Base-by-base conservation (phyloP, 2,113 vertebrate species). In the Cryptomyrus ogoouensis region DNA sequence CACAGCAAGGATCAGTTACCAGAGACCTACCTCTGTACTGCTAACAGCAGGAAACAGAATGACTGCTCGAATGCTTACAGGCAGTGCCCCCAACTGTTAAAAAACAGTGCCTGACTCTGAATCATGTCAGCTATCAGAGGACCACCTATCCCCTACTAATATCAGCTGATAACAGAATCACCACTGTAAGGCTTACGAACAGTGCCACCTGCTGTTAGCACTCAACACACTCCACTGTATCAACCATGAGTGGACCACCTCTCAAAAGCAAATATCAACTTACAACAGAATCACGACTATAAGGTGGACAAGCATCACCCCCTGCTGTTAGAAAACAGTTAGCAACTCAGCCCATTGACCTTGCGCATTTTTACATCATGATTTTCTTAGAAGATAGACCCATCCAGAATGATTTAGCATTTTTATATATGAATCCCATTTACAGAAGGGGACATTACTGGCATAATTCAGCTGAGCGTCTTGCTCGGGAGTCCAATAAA, bases 241-340 rank as follows among this genome's bases (percentile, higher is more conserved):
- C 62, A 31, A 19, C 62, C 27, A 70, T 19, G 5, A 80, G 4
- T 39, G 8, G 44, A n/a, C 83, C 8, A 83, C 39, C 35, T 47
- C 42, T 83, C 8, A 42, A 44, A 7, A 24, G 17, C 8, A 47
- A 84, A 84, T 47, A 84, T n/a, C 83, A 46, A 9, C 83, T 84
- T 24, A 46, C 19, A 80, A 47, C 24, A 49, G 42, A 84, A 84
- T 47, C 44, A 5, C 39, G n/a, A 1, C 19, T 84, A 21, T 4
- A 83, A 83, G 5, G 84, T 62, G 83, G 47, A 31, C 8, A 3
- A 5, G 53, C 88, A 85, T 70, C 50, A 39, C 91, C 92, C 39
- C 85, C 91, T 93, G 90, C 85, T 90, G 92, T 21, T 83, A 80
- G 1, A 66, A 3, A 39, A 6, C 3, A 47, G 47, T 83, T 89